Evolutionary conservation across 2,797 vertebrate genomes (phyloP).

Genomic region (Chrysocyon brachyurus): DNA sequence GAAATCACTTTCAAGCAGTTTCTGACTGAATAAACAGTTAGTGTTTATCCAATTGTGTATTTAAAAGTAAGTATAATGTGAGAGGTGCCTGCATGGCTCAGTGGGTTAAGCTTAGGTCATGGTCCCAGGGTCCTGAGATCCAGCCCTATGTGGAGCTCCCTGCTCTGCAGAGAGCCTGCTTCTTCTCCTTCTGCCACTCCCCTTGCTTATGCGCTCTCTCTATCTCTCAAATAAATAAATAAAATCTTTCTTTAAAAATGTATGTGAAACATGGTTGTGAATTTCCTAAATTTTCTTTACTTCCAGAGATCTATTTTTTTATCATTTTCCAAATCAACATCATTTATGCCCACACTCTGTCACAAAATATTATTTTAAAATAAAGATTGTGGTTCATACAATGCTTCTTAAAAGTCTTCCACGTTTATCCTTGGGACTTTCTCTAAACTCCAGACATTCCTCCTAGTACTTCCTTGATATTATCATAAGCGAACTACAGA

Average conservation of each 20-base stretch:
- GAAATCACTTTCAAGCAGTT: not conserved
- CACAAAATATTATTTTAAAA: not conserved
- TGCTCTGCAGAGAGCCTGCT: no score
- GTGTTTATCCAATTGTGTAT: not conserved
- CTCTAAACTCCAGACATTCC: not conserved
- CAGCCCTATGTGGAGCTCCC: no score
- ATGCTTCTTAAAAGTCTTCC: not conserved
- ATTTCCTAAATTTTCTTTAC: not conserved
- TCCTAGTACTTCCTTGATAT: not conserved
- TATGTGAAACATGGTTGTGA: not conserved
- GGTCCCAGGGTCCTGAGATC: no score
- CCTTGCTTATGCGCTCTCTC: no score
- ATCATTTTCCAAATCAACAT: not conserved
- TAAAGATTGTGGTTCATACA: not conserved
- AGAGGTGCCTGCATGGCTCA: no score
- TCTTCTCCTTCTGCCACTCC: no score
- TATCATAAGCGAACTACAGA: not conserved
- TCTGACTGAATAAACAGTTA: not conserved
- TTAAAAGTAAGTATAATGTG: not conserved
- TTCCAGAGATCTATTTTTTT: not conserved
- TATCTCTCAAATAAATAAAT: no score
- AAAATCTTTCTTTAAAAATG: not conserved
- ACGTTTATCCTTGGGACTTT: not conserved
- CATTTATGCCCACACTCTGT: not conserved
- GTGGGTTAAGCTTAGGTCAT: no score